These are phyloP conservation scores for Dipodomys merriami DNA, from an alignment of 2,113 vertebrate genomes.

Conservation along the genomic window DNA sequence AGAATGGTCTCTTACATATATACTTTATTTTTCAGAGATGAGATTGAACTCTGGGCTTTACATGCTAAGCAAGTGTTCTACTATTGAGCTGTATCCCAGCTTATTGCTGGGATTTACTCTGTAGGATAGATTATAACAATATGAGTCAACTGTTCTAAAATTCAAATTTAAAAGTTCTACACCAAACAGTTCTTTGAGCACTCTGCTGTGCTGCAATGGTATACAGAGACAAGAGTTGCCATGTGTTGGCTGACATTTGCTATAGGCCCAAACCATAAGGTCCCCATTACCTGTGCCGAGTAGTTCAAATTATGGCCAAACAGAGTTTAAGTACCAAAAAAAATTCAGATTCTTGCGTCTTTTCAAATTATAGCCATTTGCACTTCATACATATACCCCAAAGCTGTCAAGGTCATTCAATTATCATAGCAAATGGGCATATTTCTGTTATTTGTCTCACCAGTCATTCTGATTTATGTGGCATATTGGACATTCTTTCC, in stretches of 20 bases:
- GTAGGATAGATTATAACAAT: neutral
- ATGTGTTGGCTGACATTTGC: neutral
- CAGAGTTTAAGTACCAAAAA: neutral
- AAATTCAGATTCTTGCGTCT: neutral
- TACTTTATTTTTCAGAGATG: neutral
- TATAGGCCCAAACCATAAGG: neutral
- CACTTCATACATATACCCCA: rapidly evolving
- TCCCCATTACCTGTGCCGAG: neutral
- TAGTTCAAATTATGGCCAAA: neutral
- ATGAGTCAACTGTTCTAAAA: neutral
- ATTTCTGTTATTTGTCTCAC: neutral
- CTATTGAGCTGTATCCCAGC: neutral
- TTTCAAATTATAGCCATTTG: neutral
- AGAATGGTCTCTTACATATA: neutral
- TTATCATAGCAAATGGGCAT: neutral
- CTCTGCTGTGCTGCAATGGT: neutral
- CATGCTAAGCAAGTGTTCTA: neutral
- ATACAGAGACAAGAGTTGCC: neutral
- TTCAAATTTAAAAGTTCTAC: neutral
- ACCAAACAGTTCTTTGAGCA: neutral
- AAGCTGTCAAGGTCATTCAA: neutral
- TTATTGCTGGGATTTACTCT: neutral
- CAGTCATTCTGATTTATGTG: neutral
- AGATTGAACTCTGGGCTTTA: neutral
- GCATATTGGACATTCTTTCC: neutral